Evolutionary conservation across 2,113 vertebrate species (phyloP).

Genomic region (Oenanthe oenanthe): DNA sequence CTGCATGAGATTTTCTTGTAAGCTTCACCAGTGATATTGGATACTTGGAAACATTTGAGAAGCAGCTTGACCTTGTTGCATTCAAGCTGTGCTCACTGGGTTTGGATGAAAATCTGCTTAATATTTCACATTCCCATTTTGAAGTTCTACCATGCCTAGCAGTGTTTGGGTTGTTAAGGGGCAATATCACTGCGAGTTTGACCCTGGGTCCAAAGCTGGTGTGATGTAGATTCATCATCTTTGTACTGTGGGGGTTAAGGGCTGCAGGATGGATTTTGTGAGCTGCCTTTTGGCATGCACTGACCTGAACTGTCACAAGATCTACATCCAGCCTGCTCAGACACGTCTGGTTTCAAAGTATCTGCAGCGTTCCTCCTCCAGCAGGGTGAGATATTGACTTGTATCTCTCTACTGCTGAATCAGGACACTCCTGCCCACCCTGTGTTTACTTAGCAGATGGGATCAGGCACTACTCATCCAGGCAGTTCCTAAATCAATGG

Average conservation of each 20-base stretch:
- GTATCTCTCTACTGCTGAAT: not conserved
- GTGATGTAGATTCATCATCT: not conserved
- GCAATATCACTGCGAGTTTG: not conserved
- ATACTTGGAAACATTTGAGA: not conserved
- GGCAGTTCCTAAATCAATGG: not conserved
- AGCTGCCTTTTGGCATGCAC: not conserved
- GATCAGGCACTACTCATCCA: not conserved
- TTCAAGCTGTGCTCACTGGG: not conserved
- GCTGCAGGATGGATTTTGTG: not conserved
- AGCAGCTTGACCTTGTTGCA: constrained; percentile 36
- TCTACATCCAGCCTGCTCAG: not conserved
- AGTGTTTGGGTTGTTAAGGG: not conserved
- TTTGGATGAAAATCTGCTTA: not conserved
- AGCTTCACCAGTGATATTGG: not conserved
- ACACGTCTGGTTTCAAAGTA: not conserved
- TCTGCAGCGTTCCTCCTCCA: not conserved
- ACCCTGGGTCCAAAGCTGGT: not conserved
- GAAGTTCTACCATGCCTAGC: not conserved
- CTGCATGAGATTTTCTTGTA: not conserved
- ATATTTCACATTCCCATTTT: not conserved
- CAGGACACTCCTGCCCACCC: not conserved
- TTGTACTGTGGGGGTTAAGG: not conserved
- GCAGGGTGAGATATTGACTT: not conserved
- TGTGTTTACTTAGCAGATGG: not conserved
- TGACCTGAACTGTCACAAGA: not conserved